Conservation (phyloP, 2,113 vertebrate genomes). For the Myodes glareolus region DNA sequence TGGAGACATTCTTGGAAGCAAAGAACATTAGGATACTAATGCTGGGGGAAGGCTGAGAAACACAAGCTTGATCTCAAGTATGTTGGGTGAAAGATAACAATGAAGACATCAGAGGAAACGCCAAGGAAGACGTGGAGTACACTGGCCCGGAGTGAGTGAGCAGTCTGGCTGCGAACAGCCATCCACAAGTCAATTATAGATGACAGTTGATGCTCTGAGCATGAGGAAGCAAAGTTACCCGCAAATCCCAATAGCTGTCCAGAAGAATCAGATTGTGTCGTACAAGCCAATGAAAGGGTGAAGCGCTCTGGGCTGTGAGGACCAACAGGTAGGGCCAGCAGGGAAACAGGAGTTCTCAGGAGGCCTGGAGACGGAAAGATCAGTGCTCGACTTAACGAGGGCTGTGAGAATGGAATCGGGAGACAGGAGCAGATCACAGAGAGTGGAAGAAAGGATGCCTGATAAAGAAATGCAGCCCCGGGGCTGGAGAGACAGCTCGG, state of each 20-base stretch:
- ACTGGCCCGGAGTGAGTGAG: background rate
- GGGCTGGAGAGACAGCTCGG: background rate
- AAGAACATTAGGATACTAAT: background rate
- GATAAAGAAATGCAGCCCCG: background rate
- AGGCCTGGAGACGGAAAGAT: background rate
- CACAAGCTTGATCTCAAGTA: background rate
- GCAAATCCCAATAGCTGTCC: background rate
- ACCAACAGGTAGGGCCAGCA: background rate
- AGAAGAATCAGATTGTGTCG: background rate
- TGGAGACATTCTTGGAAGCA: background rate
- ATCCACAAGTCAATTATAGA: slow-evolving; percentile 49
- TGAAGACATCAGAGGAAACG: background rate
- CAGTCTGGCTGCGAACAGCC: background rate
- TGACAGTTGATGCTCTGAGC: background rate
- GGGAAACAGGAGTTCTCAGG: background rate
- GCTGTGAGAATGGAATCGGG: background rate
- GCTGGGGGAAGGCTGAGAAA: background rate
- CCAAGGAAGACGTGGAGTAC: background rate
- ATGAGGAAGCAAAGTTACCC: slow-evolving; percentile 20
- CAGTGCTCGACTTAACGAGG: background rate
- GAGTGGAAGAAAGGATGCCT: background rate
- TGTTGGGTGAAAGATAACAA: background rate
- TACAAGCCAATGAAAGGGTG: background rate
- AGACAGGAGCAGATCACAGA: background rate
- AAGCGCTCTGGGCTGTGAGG: background rate